Conservation (phyloP, 2,113 vertebrate species). For the Cichladusa arquata region DNA sequence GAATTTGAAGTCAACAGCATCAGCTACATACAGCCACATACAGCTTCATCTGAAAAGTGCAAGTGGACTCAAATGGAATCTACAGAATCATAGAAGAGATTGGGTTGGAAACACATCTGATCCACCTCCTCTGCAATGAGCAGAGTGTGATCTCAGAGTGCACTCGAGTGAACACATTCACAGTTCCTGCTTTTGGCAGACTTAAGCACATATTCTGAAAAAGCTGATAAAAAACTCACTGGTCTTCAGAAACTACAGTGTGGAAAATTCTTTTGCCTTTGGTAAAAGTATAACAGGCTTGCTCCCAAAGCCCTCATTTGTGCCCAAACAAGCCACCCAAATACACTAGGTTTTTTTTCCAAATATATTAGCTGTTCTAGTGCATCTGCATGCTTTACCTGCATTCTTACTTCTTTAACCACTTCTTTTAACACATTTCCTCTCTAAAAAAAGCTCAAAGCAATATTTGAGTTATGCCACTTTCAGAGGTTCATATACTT, state of each 20-base stretch:
- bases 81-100: neutral
- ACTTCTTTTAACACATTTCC: neutral
- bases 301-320: neutral
- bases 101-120: neutral
- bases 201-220: neutral
- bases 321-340: fast-evolving
- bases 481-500: neutral
- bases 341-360: neutral
- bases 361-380: neutral
- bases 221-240: neutral
- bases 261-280: neutral
- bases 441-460: neutral
- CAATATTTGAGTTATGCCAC: neutral
- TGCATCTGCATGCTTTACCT: neutral
- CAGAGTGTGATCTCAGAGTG: neutral
- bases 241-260: neutral
- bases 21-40: neutral
- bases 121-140: fast-evolving
- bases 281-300: neutral
- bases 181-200: neutral
- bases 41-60: neutral
- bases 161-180: neutral
- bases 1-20: neutral
- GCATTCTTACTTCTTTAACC: neutral
- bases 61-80: neutral